phyloP scores from a whole-genome alignment of 30 jellyfish, hydroid and myxozoan species.

The Rhopilema esculentum region DNA sequence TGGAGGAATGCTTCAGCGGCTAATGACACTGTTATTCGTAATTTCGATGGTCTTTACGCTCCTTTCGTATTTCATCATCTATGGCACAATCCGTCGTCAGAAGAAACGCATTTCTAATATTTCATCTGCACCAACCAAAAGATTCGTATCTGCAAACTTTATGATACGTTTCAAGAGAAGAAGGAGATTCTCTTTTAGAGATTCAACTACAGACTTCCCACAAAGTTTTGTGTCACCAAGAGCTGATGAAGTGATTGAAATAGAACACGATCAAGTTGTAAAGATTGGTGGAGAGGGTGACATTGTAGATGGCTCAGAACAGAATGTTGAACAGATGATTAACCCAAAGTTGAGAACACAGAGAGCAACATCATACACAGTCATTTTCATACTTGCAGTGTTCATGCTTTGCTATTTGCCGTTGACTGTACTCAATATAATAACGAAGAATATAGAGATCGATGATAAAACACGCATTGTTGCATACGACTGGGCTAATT shows the following conservation, averaged over 20 bases:
- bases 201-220: neutral
- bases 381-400: constrained; percentile 7
- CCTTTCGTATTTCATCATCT: constrained; percentile 1
- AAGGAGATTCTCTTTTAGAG: neutral
- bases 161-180: neutral
- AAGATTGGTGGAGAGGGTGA: neutral
- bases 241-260: neutral
- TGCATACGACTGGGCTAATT: constrained; percentile 17
- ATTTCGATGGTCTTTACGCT: neutral
- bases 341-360: neutral
- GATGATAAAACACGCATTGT: neutral
- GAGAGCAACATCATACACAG: constrained; percentile 8
- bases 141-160: neutral
- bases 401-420: constrained; percentile 41
- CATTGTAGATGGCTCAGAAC: neutral
- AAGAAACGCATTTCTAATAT: neutral
- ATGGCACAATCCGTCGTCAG: neutral
- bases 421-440: neutral
- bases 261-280: neutral
- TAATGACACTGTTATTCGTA: neutral
- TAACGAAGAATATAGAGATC: neutral
- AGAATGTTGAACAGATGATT: neutral
- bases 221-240: neutral
- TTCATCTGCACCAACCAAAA: neutral
- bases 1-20: neutral